Evolutionary conservation across 2,888 invertebrate species (phyloP), one percentile per base, ranked within the genome.

Genomic region (Catonia carolina): DNA sequence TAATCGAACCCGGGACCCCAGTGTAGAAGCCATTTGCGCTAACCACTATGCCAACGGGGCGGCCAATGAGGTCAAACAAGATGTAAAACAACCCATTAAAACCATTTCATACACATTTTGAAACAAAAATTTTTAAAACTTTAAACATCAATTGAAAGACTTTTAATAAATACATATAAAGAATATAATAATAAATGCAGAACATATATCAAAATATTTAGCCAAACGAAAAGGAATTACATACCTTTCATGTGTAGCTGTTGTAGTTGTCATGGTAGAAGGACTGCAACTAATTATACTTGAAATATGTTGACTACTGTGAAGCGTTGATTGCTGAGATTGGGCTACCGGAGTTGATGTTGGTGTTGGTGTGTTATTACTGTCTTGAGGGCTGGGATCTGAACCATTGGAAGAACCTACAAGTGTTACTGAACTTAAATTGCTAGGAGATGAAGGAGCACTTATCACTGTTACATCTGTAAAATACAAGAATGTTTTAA

Each of bases 361-460:
- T 20, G 14, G 33, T 51, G 31, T 35, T n/a, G 23, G 47, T 15
- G 42, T 17, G n/a, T 47, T 41, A 6, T 27, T 14, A 2, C 63
- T 31, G 2, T 69, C 69, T 61, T 71, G 71, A 17, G 71, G 67
- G 62, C 71, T 69, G 18, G 66, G 70, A 60, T 74, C 69, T 3
- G 64, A 63, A 14, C 71, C 27, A 68, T 73, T 62, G 4, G 75
- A 76, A 2, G 77, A 77, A 0, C 84, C 85, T 1, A 87, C 80
- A 47, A 87, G 69, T 1, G 87, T 88, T 0, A 83, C 82, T 8
- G 85, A 84, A 67, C 86, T 86, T 14, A 85, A 72, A 56, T 84
- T 86, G 41, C 86, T 84, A 0, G 86, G 86, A 0, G 87, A 86
- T 2, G 80, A 83, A 20, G 85, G 85, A 0, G 78, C 78, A 66